A percentile compares a stretch with the other conserved stretches of the same genome.
Evolutionary conservation across 2,888 invertebrate genomes (phyloP).

Genomic region (Thymelicus lineola): DNA sequence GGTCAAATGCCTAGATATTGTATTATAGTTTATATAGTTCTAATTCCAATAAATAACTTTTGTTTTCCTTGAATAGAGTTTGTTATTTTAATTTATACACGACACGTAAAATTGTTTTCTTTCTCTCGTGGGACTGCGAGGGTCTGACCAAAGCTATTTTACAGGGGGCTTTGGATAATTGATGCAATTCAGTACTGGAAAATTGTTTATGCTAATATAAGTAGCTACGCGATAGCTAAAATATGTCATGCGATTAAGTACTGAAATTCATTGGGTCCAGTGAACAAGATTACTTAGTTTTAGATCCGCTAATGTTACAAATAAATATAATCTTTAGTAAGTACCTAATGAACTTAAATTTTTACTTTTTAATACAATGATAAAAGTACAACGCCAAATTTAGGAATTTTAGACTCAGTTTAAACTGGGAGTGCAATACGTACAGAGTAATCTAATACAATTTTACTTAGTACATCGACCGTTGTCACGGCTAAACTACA

Average conservation of each 20-base stretch:
- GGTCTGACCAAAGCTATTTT: constrained; percentile 16
- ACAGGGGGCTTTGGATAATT: constrained; percentile 20
- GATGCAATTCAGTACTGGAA: constrained; percentile 16
- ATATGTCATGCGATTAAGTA: not conserved
- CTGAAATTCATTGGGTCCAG: too few relatives aligned
- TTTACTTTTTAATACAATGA: too few relatives aligned
- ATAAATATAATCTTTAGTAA: too few relatives aligned
- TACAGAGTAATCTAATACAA: too few relatives aligned
- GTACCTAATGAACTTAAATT: too few relatives aligned
- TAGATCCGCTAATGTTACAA: too few relatives aligned
- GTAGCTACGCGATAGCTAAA: not conserved
- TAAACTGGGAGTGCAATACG: too few relatives aligned
- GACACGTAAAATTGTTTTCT: constrained; percentile 22
- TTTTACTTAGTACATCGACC: too few relatives aligned
- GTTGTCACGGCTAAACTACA: too few relatives aligned
- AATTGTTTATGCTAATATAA: not conserved
- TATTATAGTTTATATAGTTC: not conserved
- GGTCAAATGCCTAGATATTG: not conserved
- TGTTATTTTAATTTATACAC: constrained; percentile 20
- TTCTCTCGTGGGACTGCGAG: constrained; percentile 8
- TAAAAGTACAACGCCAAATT: too few relatives aligned
- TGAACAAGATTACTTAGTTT: too few relatives aligned
- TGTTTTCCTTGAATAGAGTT: not conserved
- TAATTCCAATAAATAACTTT: not conserved
- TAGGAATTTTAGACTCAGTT: too few relatives aligned